Base-by-base conservation (phyloP, 2,113 vertebrate species). In the Opisthocomus hoazin region DNA sequence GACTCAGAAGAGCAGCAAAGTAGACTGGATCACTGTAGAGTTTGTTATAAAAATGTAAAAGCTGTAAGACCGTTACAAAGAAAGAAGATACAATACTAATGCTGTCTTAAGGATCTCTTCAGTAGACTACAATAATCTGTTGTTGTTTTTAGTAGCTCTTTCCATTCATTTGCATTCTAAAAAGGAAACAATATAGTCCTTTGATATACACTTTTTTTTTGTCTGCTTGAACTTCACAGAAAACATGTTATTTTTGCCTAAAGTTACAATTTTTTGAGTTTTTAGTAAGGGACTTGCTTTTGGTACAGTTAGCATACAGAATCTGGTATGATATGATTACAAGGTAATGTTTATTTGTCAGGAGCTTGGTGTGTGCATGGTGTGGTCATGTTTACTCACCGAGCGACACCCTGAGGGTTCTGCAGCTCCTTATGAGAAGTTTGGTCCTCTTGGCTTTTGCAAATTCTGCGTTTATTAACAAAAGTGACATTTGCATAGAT, bases 301-400 rank as follows among this genome's bases (percentile, higher is more conserved):
- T 76, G 85, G 12, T 65, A 1, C 16, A 11, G 30, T 48, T 80
- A 64, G 27, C 30, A 64, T 61, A 19, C 16, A 65, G 61, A 39
- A 53, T 74, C 17, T 46, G 39, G 24, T 30, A 5, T 77, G n/a
- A 20, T 34, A 17, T 1, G 3, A 3, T 15, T 34, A 39, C 50
- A 50, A 30, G 26, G 34, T 83, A 6, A 6, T 2, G 3, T 56
- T 48, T 5, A 1, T 60, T 41, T 74, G 43, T 63, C 57, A 39
- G 48, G 26, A 68, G 23, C 20, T 73, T 66, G 56, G 6, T 1
- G 3, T 15, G n/a, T 84, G 23, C 27, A 27, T 48, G 43, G 12
- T 3, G 1, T n/a, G 41, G 34, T 69, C 36, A 11, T 0, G 0
- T 46, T 82, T 56, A 22, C 43, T 68, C 36, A 48, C 70, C 6